A percentile compares a stretch with the other conserved stretches of the same genome.
Conservation (phyloP, 1,140 invertebrate genomes). For the Pentalonia nigronervosa region DNA sequence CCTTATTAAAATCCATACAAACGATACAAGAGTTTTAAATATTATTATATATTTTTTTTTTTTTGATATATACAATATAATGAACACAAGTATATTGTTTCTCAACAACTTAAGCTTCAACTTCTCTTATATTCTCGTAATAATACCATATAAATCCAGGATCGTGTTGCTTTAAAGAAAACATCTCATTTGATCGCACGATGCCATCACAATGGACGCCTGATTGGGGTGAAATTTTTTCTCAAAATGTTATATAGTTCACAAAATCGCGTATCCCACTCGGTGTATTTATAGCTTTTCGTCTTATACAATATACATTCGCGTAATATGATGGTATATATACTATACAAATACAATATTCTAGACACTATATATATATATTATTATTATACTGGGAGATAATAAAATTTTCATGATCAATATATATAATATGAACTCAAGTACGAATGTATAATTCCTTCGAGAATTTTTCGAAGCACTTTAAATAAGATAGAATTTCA, state of each 20-base stretch:
- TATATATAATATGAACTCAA: not conserved
- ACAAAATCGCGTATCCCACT: not conserved
- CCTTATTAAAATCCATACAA: not conserved
- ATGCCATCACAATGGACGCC: not conserved
- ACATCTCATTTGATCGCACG: not conserved
- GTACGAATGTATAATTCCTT: not conserved
- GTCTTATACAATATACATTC: not conserved
- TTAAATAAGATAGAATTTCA: too few relatives aligned
- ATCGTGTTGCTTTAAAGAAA: not conserved
- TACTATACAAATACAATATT: too few relatives aligned
- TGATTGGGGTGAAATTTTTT: not conserved
- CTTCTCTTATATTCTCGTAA: not conserved
- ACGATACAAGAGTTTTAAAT: not conserved
- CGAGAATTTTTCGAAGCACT: too few relatives aligned
- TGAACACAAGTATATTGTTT: not conserved
- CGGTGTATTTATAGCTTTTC: not conserved
- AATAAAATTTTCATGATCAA: not conserved
- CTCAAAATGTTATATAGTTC: not conserved
- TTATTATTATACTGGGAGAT: not conserved
- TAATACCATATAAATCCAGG: not conserved
- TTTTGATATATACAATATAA: not conserved
- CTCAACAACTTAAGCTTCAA: not conserved
- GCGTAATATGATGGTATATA: not conserved
- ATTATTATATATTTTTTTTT: too few relatives aligned
- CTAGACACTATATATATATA: not conserved